phyloP scores from a whole-genome alignment of 2,888 invertebrate genomes.

The Caprella mutica region DNA sequence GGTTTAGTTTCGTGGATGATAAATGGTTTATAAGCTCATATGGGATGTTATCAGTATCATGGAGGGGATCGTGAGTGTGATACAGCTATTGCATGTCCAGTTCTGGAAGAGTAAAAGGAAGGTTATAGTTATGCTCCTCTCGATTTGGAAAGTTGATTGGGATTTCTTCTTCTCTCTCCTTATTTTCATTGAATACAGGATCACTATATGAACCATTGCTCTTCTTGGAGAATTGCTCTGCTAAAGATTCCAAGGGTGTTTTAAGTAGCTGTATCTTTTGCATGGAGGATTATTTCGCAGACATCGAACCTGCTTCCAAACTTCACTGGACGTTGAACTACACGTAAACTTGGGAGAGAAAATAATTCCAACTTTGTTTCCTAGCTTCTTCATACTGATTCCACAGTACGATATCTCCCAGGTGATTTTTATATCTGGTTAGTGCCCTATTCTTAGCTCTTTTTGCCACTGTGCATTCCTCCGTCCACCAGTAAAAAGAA shows the following conservation, averaged over 20 bases:
- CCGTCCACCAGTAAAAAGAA: background rate
- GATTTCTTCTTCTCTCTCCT: too few species aligned
- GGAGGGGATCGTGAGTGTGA: background rate
- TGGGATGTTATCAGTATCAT: background rate
- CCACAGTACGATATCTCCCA: background rate
- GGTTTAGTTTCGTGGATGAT: background rate
- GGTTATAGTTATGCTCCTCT: too few species aligned
- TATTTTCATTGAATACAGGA: too few species aligned
- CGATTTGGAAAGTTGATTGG: too few species aligned
- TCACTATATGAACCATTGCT: too few species aligned
- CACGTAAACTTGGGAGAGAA: background rate
- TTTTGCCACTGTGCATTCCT: background rate
- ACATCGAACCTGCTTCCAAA: background rate
- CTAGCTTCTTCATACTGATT: background rate
- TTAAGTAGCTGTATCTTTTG: background rate
- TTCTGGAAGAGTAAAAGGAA: background rate
- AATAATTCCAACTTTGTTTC: background rate
- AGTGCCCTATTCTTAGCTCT: background rate
- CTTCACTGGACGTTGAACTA: background rate
- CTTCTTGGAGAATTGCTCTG: background rate
- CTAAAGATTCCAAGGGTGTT: background rate
- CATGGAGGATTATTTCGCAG: background rate
- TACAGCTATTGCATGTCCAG: background rate
- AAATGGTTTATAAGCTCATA: background rate
- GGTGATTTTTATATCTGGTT: background rate